A percentile compares a stretch with the other conserved stretches of the same genome.
Evolutionary conservation across 1,140 invertebrate species (phyloP).

Genomic region (Carposina sasakii): DNA sequence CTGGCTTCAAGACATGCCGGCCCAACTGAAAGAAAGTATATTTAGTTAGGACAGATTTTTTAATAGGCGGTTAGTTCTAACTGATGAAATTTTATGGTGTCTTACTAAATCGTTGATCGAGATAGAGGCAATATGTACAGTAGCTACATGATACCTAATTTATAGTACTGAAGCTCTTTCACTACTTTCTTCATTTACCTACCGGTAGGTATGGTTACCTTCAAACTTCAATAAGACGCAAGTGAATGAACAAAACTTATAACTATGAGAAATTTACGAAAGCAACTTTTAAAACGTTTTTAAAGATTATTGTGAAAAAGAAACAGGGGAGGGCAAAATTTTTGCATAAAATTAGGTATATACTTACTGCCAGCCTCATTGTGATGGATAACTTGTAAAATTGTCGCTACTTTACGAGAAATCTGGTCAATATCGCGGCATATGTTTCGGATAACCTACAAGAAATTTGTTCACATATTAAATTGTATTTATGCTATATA

Average conservation of each 20-base stretch:
- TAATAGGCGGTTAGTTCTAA: no score
- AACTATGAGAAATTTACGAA: background rate
- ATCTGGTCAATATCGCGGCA: slow-evolving; percentile 56
- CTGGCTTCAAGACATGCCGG: slow-evolving; percentile 44
- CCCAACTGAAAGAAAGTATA: slow-evolving; percentile 30
- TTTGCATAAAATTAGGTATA: slow-evolving; percentile 6
- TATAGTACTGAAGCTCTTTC: no score
- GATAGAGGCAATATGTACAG: no score
- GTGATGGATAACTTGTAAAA: slow-evolving; percentile 58
- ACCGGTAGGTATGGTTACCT: no score
- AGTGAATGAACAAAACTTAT: no score
- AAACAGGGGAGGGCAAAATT: no score
- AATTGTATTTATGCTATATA: background rate
- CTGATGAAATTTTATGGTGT: no score
- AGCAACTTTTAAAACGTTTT: background rate
- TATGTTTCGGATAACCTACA: slow-evolving; percentile 51
- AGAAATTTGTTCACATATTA: slow-evolving; percentile 10
- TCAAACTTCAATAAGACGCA: no score
- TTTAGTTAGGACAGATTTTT: no score
- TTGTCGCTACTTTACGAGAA: slow-evolving; percentile 45
- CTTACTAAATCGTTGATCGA: no score
- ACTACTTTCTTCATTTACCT: no score
- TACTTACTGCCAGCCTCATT: slow-evolving; percentile 52
- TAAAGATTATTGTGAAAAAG: background rate
- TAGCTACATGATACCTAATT: no score